Evolutionary conservation across 2,113 vertebrate species (phyloP), one percentile per base, ranked within the genome.

Genomic region (Sinocyclocheilus rhinocerous): DNA sequence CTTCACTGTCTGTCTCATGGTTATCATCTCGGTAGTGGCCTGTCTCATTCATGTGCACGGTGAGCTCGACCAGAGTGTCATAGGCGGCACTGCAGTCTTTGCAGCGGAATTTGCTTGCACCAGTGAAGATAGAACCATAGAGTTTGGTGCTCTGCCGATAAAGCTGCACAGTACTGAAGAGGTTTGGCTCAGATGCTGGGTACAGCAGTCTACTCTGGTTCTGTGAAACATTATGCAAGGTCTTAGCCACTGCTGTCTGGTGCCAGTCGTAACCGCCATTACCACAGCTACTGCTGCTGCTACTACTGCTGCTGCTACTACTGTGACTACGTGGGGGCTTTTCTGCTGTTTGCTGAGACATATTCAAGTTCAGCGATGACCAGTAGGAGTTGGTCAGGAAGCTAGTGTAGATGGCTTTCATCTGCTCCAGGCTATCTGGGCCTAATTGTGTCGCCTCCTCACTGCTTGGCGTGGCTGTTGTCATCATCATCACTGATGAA

Each of bases 371-470:
- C 89, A 99, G 96, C 87, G 95, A 97, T 85, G 98, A 99, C 98
- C 98, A 99, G 88, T 99, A 99, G n/a, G 98, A 99, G 92, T 97
- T 99, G 89, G 97, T 99, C 70, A 99, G 95, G 89, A 99, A 99
- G 91, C 97, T 98, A 82, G 97, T 97, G 92, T 99, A 99, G 82
- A 99, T 98, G 0, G 98, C 98, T 94, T 99, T 99, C 98, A 99
- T 99, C 95, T 99, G 98, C 88, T 99, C 97, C 89, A 99, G 94
- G 83, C 98, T 99, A 88, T 99, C 98, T 0, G 97, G 96, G 8
- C 93, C 93, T 1, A 93, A 84, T 0, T 93, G 89, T 18, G 92
- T 84, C 0, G 95, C 94, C 88, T 98, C 97, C 36, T 99, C 97
- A 69, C 93, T 90, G 92, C 83, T 86, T 61, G 84, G 89, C n/a